These are phyloP conservation scores for Paragorgia papillata DNA, from an alignment of 92 coral and sea anemone genomes.

Conservation along the genomic window DNA sequence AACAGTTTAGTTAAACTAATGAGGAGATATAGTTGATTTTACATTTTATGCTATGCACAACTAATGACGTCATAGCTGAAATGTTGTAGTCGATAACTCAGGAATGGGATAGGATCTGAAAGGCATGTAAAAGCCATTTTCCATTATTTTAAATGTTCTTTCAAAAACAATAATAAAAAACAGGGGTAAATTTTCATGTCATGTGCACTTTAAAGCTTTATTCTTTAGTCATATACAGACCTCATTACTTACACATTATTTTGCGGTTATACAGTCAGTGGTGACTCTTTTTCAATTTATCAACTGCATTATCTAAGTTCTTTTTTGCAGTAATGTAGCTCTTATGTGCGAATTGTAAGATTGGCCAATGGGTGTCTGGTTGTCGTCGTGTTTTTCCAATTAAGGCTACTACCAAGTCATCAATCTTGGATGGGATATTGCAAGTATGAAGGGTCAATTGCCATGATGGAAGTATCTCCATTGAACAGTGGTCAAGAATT, in stretches of 20 bases:
- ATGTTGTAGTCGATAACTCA: too few species aligned
- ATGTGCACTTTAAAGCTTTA: too few species aligned
- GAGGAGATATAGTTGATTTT: too few species aligned
- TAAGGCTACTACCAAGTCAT: slow-evolving; percentile 26
- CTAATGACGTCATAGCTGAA: too few species aligned
- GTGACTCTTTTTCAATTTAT: slow-evolving; percentile 14
- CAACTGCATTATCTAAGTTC: background rate
- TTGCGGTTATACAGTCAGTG: background rate
- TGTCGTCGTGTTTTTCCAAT: slow-evolving; percentile 26
- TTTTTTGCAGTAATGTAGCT: background rate
- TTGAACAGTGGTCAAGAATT: slow-evolving; percentile 15
- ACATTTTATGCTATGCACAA: too few species aligned
- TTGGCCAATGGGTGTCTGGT: slow-evolving; percentile 13
- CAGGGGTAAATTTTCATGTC: too few species aligned
- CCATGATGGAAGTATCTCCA: background rate
- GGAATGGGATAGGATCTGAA: too few species aligned
- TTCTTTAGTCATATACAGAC: too few species aligned
- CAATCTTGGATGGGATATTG: slow-evolving; percentile 31
- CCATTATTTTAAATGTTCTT: too few species aligned
- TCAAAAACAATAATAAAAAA: too few species aligned
- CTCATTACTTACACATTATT: background rate
- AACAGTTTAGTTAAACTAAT: too few species aligned
- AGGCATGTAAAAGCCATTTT: too few species aligned
- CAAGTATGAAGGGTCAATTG: background rate
- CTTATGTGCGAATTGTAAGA: slow-evolving; percentile 3